Evolutionary conservation across 1,140 invertebrate species (phyloP).

Genomic region (Antheraea mylitta): DNA sequence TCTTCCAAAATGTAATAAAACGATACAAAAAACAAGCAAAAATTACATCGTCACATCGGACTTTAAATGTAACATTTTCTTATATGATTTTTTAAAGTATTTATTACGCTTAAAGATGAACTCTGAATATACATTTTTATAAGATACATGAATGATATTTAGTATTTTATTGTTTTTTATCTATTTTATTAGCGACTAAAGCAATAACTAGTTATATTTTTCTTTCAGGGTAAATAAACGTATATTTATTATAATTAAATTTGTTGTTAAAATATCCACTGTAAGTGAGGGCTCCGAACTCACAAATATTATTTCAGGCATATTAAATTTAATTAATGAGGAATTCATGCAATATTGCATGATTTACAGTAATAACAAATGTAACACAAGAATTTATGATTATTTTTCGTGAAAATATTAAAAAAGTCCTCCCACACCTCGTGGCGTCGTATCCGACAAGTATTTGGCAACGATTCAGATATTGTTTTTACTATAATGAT

Average conservation of each 20-base stretch:
- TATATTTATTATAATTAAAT: background rate
- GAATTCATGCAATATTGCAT: slow-evolving; percentile 23
- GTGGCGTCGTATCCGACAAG: slow-evolving; percentile 40
- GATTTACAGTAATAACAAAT: slow-evolving; percentile 31
- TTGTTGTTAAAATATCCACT: background rate
- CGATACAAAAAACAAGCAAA: slow-evolving; percentile 71
- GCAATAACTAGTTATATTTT: background rate
- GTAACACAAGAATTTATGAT: slow-evolving; percentile 34
- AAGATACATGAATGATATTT: background rate
- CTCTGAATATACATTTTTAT: background rate
- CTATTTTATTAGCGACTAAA: too few relatives aligned
- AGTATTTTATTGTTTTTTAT: too few relatives aligned
- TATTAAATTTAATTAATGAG: slow-evolving; percentile 9
- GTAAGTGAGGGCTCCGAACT: slow-evolving; percentile 1
- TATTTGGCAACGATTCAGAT: slow-evolving; percentile 63
- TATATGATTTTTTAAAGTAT: background rate
- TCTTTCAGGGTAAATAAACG: too few relatives aligned
- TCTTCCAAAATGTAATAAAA: slow-evolving; percentile 72
- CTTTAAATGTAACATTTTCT: background rate
- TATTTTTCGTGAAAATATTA: slow-evolving; percentile 48
- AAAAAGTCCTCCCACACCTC: slow-evolving; percentile 37
- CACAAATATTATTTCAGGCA: slow-evolving; percentile 7
- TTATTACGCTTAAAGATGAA: background rate
- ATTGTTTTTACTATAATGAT: slow-evolving; percentile 71
- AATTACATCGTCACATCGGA: slow-evolving; percentile 47